Evolutionary conservation across 2,888 invertebrate species (phyloP).

Genomic region (Lithophane semibrunnea): DNA sequence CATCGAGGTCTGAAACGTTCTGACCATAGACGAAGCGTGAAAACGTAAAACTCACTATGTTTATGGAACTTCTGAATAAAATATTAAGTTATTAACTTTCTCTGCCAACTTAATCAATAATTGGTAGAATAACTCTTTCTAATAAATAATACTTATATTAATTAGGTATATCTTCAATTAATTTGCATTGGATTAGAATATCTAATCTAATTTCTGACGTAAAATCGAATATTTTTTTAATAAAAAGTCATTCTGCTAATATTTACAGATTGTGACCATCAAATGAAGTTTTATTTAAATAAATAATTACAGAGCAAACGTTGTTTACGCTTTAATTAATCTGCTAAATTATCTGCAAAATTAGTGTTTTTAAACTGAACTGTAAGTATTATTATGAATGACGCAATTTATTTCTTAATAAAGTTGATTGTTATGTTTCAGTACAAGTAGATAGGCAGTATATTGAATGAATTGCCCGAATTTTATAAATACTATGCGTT

Average conservation of each 20-base stretch:
- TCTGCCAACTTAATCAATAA: conserved; percentile 16
- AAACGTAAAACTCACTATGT: conserved; percentile 12
- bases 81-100: conserved; percentile 31
- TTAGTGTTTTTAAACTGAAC: conserved; percentile 29
- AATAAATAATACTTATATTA: no score
- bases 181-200: conserved; percentile 26
- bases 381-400: conserved; percentile 24
- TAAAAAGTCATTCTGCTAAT: not conserved
- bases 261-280: conserved; percentile 20
- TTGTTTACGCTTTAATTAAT: conserved; percentile 34
- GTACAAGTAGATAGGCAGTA: conserved; percentile 11
- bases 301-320: conserved; percentile 15
- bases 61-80: not conserved
- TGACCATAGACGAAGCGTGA: conserved; percentile 52
- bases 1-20: conserved; percentile 62
- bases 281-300: conserved; percentile 4
- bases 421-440: conserved; percentile 34
- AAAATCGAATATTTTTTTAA: conserved; percentile 6
- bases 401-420: conserved; percentile 38
- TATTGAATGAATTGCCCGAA: conserved; percentile 46
- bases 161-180: not conserved
- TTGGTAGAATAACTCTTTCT: not conserved
- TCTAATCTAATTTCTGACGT: not conserved
- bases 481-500: conserved; percentile 59
- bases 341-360: conserved; percentile 5